phyloP scores from a whole-genome alignment of 2,888 invertebrate species.

The Penaeus monodon region DNA sequence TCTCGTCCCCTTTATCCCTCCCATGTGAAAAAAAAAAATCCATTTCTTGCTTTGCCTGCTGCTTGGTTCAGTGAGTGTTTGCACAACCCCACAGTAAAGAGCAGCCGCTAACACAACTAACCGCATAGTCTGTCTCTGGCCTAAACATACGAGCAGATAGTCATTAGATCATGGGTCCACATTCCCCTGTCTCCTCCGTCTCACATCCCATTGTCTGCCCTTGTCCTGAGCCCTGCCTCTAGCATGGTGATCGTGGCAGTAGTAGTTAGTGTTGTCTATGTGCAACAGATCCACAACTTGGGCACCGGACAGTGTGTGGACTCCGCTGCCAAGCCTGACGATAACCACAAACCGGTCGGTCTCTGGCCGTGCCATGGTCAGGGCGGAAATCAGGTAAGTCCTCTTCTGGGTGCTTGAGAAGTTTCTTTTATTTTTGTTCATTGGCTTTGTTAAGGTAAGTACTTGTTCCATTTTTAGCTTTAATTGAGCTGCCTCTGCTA shows the following conservation, averaged over 20 bases:
- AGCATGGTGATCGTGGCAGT: constrained; percentile 36
- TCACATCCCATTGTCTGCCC: neutral
- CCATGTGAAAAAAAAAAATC: too few relatives aligned
- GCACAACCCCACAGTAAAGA: too few relatives aligned
- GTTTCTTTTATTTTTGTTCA: constrained; percentile 1
- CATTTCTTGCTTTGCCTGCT: too few relatives aligned
- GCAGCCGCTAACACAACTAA: too few relatives aligned
- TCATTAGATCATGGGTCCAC: too few relatives aligned
- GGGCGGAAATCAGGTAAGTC: constrained; percentile 96
- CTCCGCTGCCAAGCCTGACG: constrained; percentile 92
- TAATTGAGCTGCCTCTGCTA: too few relatives aligned
- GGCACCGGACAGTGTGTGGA: constrained; percentile 81
- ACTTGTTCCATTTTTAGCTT: neutral
- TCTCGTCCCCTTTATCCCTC: too few relatives aligned
- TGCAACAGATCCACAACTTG: constrained; percentile 63
- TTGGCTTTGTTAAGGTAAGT: neutral
- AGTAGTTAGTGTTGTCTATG: constrained; percentile 46
- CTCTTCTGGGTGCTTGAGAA: neutral
- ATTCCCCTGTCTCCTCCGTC: neutral
- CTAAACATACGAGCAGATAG: too few relatives aligned
- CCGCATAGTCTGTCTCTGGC: too few relatives aligned
- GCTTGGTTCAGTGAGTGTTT: too few relatives aligned
- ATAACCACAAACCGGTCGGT: constrained; percentile 95
- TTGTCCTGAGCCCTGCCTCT: constrained; percentile 16
- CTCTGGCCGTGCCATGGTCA: constrained; percentile 98